These are phyloP conservation scores for Hyles vespertilio DNA, from an alignment of 1,140 invertebrate species.

Conservation along the genomic window DNA sequence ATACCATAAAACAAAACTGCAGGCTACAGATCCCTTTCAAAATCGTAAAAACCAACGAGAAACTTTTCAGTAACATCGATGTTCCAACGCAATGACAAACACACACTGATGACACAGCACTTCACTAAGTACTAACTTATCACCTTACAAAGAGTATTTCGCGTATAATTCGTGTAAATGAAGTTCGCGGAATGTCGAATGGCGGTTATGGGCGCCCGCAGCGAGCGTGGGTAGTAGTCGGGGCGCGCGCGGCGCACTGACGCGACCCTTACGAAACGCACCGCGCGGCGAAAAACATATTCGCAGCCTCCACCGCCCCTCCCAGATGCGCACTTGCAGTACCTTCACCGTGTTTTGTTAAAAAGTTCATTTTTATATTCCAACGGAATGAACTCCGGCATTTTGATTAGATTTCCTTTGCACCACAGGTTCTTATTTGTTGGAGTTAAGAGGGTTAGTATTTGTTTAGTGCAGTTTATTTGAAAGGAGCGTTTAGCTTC, in stretches of 20 bases:
- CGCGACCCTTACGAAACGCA: conserved; percentile 26
- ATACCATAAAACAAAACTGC: conserved; percentile 43
- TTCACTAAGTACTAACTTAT: background rate
- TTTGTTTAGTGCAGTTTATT: no score
- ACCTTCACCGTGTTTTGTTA: conserved; percentile 40
- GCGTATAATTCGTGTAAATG: conserved; percentile 6
- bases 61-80: conserved; percentile 44
- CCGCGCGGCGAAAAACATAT: conserved; percentile 37
- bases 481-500: no score
- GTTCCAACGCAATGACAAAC: conserved; percentile 39
- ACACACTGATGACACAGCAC: background rate
- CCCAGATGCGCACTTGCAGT: conserved; percentile 63
- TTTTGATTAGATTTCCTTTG: no score
- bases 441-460: no score
- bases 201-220: conserved; percentile 18
- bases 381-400: background rate
- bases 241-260: conserved; percentile 63
- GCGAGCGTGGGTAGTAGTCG: conserved; percentile 12
- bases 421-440: no score
- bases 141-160: background rate
- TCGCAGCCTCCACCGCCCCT: conserved; percentile 58
- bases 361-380: conserved; percentile 15
- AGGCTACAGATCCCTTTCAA: conserved; percentile 34
- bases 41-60: conserved; percentile 39
- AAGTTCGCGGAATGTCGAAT: conserved; percentile 16